Evolutionary conservation across 2,797 vertebrate species (phyloP).

Genomic region (Basileuterus tristriatus): DNA sequence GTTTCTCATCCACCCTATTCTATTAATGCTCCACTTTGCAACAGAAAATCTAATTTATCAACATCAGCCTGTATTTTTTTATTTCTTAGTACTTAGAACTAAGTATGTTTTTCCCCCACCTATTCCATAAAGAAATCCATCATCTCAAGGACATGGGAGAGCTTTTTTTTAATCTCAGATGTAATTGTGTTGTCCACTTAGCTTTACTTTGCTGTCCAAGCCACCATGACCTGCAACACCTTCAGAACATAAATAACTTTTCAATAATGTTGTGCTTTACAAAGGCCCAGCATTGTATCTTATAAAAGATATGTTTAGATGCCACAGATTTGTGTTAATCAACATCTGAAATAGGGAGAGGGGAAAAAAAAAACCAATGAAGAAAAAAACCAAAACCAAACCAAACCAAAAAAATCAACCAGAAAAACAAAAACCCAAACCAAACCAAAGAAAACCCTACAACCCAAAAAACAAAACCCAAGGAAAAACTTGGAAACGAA

Average conservation of each 20-base stretch:
- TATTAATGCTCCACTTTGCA: neutral
- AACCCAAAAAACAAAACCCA: neutral
- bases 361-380: rapidly evolving
- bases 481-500: neutral
- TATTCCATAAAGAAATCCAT: neutral
- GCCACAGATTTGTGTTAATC: neutral
- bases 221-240: neutral
- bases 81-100: neutral
- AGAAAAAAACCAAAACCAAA: rapidly evolving
- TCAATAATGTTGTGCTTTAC: neutral
- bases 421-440: neutral
- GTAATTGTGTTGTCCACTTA: neutral
- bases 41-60: neutral
- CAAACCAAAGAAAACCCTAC: neutral
- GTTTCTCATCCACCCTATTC: neutral
- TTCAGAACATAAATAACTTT: neutral
- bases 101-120: neutral
- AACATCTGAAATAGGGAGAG: neutral
- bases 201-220: neutral
- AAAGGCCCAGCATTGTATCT: neutral
- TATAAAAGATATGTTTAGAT: neutral
- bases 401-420: neutral
- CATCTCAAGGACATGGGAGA: neutral
- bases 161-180: neutral
- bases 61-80: neutral